These are phyloP conservation scores for Anser cygnoides DNA, from an alignment of 2,113 vertebrate species.

Conservation along the genomic window DNA sequence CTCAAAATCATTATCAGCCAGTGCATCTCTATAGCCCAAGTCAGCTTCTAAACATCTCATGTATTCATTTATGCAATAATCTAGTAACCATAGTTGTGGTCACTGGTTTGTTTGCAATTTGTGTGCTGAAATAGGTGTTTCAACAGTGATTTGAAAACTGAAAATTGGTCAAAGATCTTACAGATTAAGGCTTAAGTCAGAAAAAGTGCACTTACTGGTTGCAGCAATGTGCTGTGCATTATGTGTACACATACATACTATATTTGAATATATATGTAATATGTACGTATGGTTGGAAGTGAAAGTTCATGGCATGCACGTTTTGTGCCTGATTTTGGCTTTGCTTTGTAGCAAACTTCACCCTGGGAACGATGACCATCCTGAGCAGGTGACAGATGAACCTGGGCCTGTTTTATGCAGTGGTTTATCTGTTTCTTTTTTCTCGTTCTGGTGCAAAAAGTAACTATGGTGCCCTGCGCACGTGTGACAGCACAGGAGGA, in stretches of 20 bases:
- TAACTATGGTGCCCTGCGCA: neutral
- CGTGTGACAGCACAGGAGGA: fast-evolving
- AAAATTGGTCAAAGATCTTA: neutral
- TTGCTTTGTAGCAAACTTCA: neutral
- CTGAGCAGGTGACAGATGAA: neutral
- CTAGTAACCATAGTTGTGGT: neutral
- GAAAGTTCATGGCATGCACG: neutral
- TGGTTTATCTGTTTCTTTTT: neutral
- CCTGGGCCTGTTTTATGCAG: neutral
- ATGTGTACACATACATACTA: neutral
- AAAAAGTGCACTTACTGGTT: neutral
- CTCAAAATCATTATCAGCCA: slow-evolving; percentile 6
- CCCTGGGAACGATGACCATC: neutral
- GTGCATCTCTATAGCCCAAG: slow-evolving; percentile 1
- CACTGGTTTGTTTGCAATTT: neutral
- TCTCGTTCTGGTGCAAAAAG: neutral
- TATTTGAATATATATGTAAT: neutral
- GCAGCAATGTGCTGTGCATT: neutral
- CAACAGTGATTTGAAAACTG: neutral
- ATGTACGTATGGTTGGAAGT: neutral
- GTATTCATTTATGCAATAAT: slow-evolving; percentile 3
- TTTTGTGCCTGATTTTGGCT: neutral
- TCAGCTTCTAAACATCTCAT: slow-evolving; percentile 43
- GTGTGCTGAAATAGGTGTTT: neutral
- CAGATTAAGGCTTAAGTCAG: neutral